Evolutionary conservation across 2,888 invertebrate genomes (phyloP).

Genomic region (Lottia scabra): DNA sequence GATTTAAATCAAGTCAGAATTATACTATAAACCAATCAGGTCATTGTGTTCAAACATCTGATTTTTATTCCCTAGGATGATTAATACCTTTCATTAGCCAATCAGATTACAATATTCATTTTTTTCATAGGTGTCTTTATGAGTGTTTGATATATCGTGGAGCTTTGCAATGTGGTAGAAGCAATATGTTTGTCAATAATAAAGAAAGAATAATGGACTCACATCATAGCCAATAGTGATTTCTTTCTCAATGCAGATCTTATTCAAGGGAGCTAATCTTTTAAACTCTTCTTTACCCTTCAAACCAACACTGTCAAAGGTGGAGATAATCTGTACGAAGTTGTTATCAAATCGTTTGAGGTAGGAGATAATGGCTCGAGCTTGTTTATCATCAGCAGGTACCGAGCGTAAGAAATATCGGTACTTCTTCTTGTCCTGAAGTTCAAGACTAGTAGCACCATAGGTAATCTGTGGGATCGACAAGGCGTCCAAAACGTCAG

Average conservation of each 20-base stretch:
- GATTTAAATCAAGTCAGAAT: no score
- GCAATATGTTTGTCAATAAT: no score
- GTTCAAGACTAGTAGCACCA: constrained; percentile 54
- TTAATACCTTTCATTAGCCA: no score
- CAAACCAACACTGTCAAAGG: constrained; percentile 54
- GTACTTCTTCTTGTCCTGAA: constrained; percentile 49
- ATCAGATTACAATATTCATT: no score
- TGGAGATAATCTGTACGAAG: constrained; percentile 61
- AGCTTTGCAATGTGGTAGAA: no score
- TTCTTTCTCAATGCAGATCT: constrained; percentile 58
- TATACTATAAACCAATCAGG: no score
- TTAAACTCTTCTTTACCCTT: constrained; percentile 54
- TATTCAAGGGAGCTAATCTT: constrained; percentile 53
- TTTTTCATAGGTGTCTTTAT: no score
- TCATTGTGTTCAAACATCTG: no score
- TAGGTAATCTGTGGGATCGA: constrained; percentile 64
- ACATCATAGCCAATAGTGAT: constrained; percentile 42
- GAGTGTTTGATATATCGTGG: no score
- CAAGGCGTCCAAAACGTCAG: constrained; percentile 54
- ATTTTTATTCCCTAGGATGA: no score
- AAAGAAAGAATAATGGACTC: neutral
- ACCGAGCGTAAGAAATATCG: constrained; percentile 60
- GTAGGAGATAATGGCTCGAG: constrained; percentile 66
- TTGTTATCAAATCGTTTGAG: constrained; percentile 67
- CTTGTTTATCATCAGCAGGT: constrained; percentile 63